Base-by-base conservation (phyloP, 2,113 vertebrate genomes). In the Anguilla japonica region DNA sequence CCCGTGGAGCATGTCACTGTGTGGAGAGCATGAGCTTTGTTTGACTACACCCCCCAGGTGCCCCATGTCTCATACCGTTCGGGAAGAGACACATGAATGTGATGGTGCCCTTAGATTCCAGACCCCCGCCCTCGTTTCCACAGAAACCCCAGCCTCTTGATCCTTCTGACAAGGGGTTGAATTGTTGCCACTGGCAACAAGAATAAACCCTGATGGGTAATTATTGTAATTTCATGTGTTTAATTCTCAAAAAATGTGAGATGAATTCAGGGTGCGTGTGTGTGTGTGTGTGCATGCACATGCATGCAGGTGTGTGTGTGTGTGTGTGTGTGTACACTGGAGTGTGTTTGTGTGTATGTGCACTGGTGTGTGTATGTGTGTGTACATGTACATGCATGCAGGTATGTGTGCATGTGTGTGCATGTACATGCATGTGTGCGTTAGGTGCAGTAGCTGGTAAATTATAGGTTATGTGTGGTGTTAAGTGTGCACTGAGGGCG, bases 381-480 rank as follows among this genome's bases (percentile, higher is more conserved):
- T 53, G 71, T 26, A 89, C 89, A 90, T 79, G 43, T 46, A 46
- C 43, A 46, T 50, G 46, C 20, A 20, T 53, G 75, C 34, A 11
- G 7, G 50, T 53, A 2, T 26, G 90, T 88, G 88, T 89, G 89
- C 89, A 90, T 46, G 43, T 46, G 8, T n/a, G 26, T 71, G 63
- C 26, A 9, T 43, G 41, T 46, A 5, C 46, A 22, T 43, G 43
- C 26, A 20, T 53, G 75, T 71, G 43, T 53, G 50, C 8, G 63
- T 20, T n/a, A 85, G 85, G 90, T 85, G 89, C 87, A 87, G 84
- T 29, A 29, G 85, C 86, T 78, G 87, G 86, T 91, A 94, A 95
- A 95, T 95, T 89, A 93, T 87, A 89, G 92, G 91, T 90, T 94
- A 87, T 89, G 86, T n/a, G n/a, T 75, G 63, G 83, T 87, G 91